Evolutionary conservation across 2,797 vertebrate genomes (phyloP).

Genomic region (Gymnocypris eckloni): DNA sequence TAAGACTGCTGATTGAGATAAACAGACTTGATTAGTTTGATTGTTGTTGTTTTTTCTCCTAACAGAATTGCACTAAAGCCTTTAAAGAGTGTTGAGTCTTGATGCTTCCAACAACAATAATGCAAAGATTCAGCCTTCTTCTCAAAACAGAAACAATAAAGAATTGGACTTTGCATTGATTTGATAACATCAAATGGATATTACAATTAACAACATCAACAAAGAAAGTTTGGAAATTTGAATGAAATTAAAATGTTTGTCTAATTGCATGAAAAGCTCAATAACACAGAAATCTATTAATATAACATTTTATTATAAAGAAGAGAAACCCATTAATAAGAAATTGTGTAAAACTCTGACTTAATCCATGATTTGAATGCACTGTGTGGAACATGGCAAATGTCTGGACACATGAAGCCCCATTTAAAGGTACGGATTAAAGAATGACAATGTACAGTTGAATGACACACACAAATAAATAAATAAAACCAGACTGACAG

Average conservation of each 20-base stretch:
- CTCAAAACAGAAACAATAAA: background rate
- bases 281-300: background rate
- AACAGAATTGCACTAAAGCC: conserved; percentile 14
- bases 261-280: background rate
- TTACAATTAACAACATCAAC: background rate
- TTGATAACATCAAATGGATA: background rate
- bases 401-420: background rate
- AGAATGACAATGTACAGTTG: conserved; percentile 15
- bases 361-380: conserved; percentile 20
- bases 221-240: background rate
- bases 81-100: background rate
- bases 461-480: conserved; percentile 3
- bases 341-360: background rate
- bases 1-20: conserved; percentile 41
- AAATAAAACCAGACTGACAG: conserved; percentile 2
- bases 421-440: conserved; percentile 20
- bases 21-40: conserved; percentile 41
- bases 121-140: conserved; percentile 8
- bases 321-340: background rate
- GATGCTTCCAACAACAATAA: background rate
- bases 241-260: background rate
- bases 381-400: conserved; percentile 9
- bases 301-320: background rate
- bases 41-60: background rate
- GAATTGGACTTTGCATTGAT: background rate